Conservation (phyloP, 2,888 invertebrate species). For the Dicycla oo region DNA sequence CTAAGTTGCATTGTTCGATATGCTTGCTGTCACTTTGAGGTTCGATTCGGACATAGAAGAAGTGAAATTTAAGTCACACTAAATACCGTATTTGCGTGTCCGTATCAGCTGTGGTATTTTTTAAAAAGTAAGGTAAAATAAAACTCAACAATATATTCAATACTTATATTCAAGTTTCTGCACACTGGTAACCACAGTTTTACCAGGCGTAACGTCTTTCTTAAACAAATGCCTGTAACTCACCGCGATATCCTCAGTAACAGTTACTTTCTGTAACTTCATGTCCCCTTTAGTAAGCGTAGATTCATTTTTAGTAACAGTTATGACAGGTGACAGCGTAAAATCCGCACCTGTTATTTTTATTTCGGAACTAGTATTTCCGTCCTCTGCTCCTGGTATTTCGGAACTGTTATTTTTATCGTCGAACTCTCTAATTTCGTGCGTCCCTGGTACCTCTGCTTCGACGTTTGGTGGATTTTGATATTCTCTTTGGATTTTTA, state of each 20-base stretch:
- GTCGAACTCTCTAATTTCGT: slow-evolving; percentile 70
- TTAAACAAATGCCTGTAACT: slow-evolving; percentile 84
- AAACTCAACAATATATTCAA: slow-evolving; percentile 62
- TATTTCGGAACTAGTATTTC: slow-evolving; percentile 49
- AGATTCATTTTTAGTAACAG: slow-evolving; percentile 79
- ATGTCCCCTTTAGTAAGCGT: slow-evolving; percentile 79
- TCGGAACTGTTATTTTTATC: slow-evolving; percentile 40
- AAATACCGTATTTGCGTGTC: not conserved
- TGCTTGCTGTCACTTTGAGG: no score
- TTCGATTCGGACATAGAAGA: no score
- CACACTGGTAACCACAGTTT: slow-evolving; percentile 79
- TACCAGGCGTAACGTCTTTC: slow-evolving; percentile 77
- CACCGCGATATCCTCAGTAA: slow-evolving; percentile 82
- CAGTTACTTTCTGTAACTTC: slow-evolving; percentile 81
- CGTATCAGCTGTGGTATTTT: not conserved
- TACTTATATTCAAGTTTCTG: slow-evolving; percentile 83
- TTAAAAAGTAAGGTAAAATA: slow-evolving; percentile 48
- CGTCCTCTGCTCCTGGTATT: slow-evolving; percentile 51
- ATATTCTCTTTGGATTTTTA: slow-evolving; percentile 70
- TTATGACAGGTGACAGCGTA: slow-evolving; percentile 77
- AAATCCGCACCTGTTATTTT: slow-evolving; percentile 64
- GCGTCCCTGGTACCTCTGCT: slow-evolving; percentile 79
- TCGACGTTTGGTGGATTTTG: slow-evolving; percentile 72
- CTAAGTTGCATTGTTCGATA: no score
- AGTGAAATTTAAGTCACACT: no score